A percentile compares a stretch with the other conserved stretches of the same genome.
Conservation (phyloP, 2,113 vertebrate genomes). For the Cryptotis parvus region DNA sequence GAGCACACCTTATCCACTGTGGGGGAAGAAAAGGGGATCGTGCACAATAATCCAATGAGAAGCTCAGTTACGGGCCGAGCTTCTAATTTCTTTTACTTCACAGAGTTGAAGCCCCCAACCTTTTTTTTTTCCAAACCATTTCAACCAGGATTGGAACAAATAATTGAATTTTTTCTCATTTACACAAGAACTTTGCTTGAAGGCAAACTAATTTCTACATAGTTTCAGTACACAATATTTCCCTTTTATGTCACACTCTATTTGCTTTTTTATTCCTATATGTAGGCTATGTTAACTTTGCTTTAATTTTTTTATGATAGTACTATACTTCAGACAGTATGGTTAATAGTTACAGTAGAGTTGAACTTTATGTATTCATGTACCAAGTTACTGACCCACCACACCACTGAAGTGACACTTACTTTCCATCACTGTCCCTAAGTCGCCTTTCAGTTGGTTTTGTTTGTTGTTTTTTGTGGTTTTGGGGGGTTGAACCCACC, state of each 20-base stretch:
- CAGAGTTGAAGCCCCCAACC: neutral
- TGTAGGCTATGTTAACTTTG: neutral
- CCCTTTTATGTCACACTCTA: neutral
- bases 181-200: neutral
- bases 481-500: too few relatives aligned
- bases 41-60: slow-evolving; percentile 63
- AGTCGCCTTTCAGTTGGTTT: too few relatives aligned
- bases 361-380: too few relatives aligned
- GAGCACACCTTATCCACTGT: slow-evolving; percentile 80
- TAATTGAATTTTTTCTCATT: neutral
- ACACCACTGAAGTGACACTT: too few relatives aligned
- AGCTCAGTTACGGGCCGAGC: slow-evolving; percentile 81
- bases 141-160: slow-evolving; percentile 6
- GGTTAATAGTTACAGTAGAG: too few relatives aligned
- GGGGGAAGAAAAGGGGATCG: slow-evolving; percentile 67
- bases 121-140: neutral
- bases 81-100: slow-evolving; percentile 67
- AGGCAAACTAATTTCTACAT: slow-evolving; percentile 20
- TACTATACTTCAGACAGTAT: too few relatives aligned
- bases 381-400: too few relatives aligned
- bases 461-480: too few relatives aligned
- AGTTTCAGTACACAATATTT: neutral
- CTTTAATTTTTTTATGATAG: too few relatives aligned
- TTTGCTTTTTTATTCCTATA: slow-evolving; percentile 41
- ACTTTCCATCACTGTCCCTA: too few relatives aligned